These are phyloP conservation scores for Sanderia malayensis DNA, from an alignment of 30 jellyfish, hydroid and myxozoan genomes.

Conservation along the genomic window DNA sequence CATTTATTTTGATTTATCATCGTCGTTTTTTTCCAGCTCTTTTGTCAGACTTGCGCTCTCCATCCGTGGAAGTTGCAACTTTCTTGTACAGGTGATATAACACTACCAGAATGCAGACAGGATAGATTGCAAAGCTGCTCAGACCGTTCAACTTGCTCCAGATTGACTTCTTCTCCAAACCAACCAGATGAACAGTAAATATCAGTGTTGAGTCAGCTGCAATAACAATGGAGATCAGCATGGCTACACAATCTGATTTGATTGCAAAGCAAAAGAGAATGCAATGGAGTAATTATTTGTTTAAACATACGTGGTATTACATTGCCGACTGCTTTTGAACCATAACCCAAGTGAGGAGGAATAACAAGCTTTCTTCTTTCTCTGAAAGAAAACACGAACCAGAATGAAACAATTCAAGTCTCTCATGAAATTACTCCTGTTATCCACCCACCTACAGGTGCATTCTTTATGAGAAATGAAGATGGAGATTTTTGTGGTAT, in stretches of 20 bases:
- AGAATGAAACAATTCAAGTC: too few species aligned
- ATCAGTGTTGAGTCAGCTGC: conserved; percentile 82
- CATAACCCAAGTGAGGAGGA: conserved; percentile 91
- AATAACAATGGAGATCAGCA: too few species aligned
- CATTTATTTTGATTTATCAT: too few species aligned
- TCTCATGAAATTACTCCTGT: too few species aligned
- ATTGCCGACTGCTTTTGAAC: conserved; percentile 65
- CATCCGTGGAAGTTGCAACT: conserved; percentile 29
- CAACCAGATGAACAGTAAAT: conserved; percentile 80
- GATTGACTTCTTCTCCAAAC: conserved; percentile 63
- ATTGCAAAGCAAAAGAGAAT: background rate
- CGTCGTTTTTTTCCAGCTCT: conserved; percentile 74
- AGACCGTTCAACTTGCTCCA: conserved; percentile 36
- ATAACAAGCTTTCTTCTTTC: conserved; percentile 79
- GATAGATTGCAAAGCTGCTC: conserved; percentile 59
- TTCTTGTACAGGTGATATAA: conserved; percentile 64
- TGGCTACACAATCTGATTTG: background rate
- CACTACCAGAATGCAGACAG: conserved; percentile 42
- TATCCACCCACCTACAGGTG: too few species aligned
- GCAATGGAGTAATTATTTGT: background rate
- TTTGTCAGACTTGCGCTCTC: conserved; percentile 64
- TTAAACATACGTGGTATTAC: conserved; percentile 71
- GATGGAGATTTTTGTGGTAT: too few species aligned
- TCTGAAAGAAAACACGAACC: conserved; percentile 40
- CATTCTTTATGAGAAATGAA: too few species aligned